Evolutionary conservation across 2,888 invertebrate species (phyloP).

Genomic region (Drosophila diplacantha): DNA sequence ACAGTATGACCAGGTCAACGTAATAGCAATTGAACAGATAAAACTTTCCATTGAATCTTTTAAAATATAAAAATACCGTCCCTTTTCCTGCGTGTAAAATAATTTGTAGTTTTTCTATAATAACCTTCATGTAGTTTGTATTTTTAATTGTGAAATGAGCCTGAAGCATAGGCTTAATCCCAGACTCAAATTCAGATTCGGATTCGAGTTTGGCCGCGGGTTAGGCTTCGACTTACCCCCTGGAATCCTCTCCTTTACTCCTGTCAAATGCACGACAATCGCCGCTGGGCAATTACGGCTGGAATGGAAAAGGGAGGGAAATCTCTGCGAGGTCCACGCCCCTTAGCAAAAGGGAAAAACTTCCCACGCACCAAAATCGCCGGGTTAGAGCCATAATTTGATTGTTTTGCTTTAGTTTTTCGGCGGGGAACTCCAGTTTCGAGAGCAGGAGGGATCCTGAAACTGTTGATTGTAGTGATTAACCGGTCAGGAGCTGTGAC

Average conservation of each 20-base stretch:
- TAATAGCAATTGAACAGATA: background rate
- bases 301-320: slow-evolving; percentile 19
- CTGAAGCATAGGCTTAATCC: slow-evolving; percentile 52
- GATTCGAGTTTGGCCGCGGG: slow-evolving; percentile 10
- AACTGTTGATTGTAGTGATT: slow-evolving; percentile 75
- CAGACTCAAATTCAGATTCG: slow-evolving; percentile 25
- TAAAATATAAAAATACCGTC: background rate
- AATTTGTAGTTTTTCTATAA: slow-evolving; percentile 25
- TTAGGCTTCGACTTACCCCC: slow-evolving; percentile 16
- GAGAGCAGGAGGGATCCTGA: slow-evolving; percentile 11
- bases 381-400: slow-evolving; percentile 60
- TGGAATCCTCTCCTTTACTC: slow-evolving; percentile 12
- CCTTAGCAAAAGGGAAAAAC: slow-evolving; percentile 6
- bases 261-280: slow-evolving; percentile 59
- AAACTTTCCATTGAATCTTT: background rate
- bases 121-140: slow-evolving; percentile 34
- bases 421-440: background rate
- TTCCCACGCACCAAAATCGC: slow-evolving; percentile 50
- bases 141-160: slow-evolving; percentile 67
- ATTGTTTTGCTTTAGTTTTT: slow-evolving; percentile 55
- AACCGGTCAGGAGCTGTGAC: slow-evolving; percentile 52
- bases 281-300: slow-evolving; percentile 56
- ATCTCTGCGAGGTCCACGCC: slow-evolving; percentile 51
- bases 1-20: background rate
- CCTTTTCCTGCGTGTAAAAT: slow-evolving; percentile 15